A percentile compares a stretch with the other conserved stretches of the same genome.
Evolutionary conservation across 1,140 invertebrate genomes (phyloP).

Genomic region (Eubasilissa regina): DNA sequence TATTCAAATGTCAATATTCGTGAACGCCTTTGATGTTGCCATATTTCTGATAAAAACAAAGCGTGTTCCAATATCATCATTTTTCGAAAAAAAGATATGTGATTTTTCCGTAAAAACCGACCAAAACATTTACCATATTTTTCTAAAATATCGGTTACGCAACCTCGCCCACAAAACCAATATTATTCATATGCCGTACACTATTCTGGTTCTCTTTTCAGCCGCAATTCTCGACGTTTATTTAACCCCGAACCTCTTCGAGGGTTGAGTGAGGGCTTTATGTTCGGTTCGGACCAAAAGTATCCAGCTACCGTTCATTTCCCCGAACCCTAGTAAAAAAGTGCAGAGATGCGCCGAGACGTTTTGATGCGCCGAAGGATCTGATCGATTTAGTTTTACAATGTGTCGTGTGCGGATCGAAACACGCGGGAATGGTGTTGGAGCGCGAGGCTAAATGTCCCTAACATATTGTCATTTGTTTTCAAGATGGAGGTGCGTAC

Average conservation of each 20-base stretch:
- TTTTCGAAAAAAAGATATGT: slow-evolving; percentile 10
- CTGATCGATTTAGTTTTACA: slow-evolving; percentile 11
- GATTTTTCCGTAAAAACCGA: neutral
- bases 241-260: slow-evolving; percentile 22
- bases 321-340: neutral
- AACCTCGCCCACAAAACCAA: slow-evolving; percentile 18
- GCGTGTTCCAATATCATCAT: neutral
- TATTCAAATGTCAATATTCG: neutral
- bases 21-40: neutral
- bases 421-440: slow-evolving; percentile 23
- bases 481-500: slow-evolving; percentile 57
- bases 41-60: too few species aligned
- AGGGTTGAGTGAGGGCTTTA: slow-evolving; percentile 29
- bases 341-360: neutral
- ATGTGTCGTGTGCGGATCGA: neutral
- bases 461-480: slow-evolving; percentile 57
- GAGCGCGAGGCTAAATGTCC: slow-evolving; percentile 34
- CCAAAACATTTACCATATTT: slow-evolving; percentile 11
- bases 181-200: slow-evolving; percentile 37
- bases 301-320: neutral
- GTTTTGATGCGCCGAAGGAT: neutral
- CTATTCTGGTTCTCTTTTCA: slow-evolving; percentile 13
- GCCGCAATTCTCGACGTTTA: slow-evolving; percentile 21
- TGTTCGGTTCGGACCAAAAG: neutral
- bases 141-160: slow-evolving; percentile 30